These are phyloP conservation scores for Atopsyche davidsoni DNA, from an alignment of 1,140 invertebrate genomes.

Conservation along the genomic window DNA sequence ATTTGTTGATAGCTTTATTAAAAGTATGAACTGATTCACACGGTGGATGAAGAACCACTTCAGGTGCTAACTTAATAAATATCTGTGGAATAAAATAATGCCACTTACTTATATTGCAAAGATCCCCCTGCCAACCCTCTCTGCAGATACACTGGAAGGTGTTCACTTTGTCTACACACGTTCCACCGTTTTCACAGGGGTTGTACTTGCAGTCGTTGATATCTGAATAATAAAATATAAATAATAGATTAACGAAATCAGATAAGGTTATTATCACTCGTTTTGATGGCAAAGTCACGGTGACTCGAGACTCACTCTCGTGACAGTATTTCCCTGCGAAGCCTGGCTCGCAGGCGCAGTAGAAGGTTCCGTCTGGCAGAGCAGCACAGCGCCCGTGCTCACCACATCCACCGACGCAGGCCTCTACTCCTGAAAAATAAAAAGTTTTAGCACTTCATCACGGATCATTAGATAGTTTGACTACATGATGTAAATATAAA, in stretches of 20 bases:
- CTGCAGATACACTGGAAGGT: conserved; percentile 73
- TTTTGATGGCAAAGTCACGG: background rate
- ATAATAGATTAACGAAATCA: conserved; percentile 3
- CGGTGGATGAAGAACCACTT: too few species aligned
- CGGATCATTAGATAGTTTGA: too few species aligned
- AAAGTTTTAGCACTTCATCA: too few species aligned
- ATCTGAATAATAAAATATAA: conserved; percentile 39
- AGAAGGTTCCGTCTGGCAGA: conserved; percentile 54
- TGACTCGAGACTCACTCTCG: conserved; percentile 54
- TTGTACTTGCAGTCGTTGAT: conserved; percentile 66
- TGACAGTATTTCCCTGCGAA: conserved; percentile 71
- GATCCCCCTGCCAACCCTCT: conserved; percentile 59
- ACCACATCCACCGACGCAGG: conserved; percentile 51
- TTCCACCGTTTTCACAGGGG: conserved; percentile 68
- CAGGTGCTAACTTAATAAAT: too few species aligned
- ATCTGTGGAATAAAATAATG: background rate
- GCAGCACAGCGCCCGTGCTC: conserved; percentile 72
- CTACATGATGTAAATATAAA: background rate
- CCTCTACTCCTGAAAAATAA: conserved; percentile 17
- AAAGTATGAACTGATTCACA: too few species aligned
- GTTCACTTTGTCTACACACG: conserved; percentile 69
- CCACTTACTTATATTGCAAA: conserved; percentile 57
- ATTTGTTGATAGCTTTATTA: too few species aligned
- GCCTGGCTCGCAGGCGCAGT: conserved; percentile 70
- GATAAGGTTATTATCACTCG: background rate